Conservation (phyloP, 92 coral and sea anemone species). For the Diadumene lineata region DNA sequence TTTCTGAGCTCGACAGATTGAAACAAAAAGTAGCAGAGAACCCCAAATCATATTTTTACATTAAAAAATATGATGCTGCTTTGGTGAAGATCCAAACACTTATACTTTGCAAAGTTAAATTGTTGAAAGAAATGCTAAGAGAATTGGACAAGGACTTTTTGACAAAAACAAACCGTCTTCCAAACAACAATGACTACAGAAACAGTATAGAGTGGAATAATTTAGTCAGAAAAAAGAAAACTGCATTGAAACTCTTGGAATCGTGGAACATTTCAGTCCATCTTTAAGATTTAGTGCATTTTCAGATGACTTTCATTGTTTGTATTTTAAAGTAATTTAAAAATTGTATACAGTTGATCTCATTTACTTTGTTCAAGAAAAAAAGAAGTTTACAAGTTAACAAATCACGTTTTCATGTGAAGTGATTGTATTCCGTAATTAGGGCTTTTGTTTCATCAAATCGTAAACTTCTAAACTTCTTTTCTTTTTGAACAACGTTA, state of each 20-base stretch:
- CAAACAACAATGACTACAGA: slow-evolving; percentile 17
- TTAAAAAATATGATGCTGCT: slow-evolving; percentile 19
- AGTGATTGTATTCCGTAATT: no score
- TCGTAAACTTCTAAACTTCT: no score
- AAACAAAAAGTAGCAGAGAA: not conserved
- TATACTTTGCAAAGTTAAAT: not conserved
- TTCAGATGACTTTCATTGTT: no score
- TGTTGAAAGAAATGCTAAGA: not conserved
- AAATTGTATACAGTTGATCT: no score
- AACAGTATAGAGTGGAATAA: slow-evolving; percentile 9
- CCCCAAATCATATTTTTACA: not conserved
- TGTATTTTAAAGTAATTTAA: not conserved
- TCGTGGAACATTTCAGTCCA: slow-evolving; percentile 37
- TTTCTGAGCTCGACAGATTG: not conserved
- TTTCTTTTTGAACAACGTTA: no score
- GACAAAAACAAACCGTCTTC: no score
- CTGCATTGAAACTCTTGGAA: slow-evolving; percentile 19
- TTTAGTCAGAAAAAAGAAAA: slow-evolving; percentile 8
- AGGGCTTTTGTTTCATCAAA: no score
- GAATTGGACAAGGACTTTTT: slow-evolving; percentile 2
- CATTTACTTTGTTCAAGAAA: no score
- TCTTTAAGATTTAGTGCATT: no score
- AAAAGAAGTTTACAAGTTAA: no score
- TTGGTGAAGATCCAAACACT: slow-evolving; percentile 4
- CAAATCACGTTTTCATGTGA: no score